Percentiles rank a stretch among this genome's conserved stretches.
phyloP scores from a whole-genome alignment of 2,113 vertebrate species.

The Melospiza melodia region DNA sequence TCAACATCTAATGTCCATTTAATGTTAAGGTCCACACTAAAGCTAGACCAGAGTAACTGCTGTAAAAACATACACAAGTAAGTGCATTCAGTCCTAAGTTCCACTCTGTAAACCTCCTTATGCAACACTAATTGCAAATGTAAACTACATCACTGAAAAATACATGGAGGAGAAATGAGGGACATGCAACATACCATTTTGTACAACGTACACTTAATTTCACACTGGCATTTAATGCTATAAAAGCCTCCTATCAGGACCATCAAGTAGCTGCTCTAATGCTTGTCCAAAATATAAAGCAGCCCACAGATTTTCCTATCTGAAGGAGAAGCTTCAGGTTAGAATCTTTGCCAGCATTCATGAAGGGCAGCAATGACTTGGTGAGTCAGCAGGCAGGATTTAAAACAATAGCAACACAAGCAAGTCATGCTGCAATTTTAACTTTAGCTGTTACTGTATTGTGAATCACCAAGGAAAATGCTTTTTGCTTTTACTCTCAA shows the following conservation, averaged over 20 bases:
- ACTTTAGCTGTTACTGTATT: not conserved
- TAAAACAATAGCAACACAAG: slow-evolving; percentile 47
- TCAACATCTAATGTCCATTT: not conserved
- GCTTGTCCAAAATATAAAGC: not conserved
- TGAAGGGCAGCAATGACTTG: not conserved
- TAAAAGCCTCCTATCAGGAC: not conserved
- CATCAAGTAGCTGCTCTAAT: not conserved
- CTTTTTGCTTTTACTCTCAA: not conserved
- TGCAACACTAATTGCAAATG: not conserved
- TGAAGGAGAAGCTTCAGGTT: not conserved
- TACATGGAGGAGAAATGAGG: not conserved
- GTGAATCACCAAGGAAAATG: slow-evolving; percentile 7
- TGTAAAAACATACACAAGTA: not conserved
- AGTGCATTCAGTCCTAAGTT: not conserved
- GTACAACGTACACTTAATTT: not conserved
- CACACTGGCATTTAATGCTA: not conserved
- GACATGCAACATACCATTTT: not conserved
- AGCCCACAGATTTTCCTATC: not conserved
- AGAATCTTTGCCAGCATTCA: slow-evolving; percentile 14
- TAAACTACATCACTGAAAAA: not conserved
- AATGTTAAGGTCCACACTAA: not conserved
- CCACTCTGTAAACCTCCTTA: not conserved
- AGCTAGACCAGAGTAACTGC: not conserved
- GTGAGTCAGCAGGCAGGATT: slow-evolving; percentile 9
- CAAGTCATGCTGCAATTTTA: slow-evolving; percentile 31